phyloP scores from a whole-genome alignment of 2,113 vertebrate species.

The Panthera uncia region DNA sequence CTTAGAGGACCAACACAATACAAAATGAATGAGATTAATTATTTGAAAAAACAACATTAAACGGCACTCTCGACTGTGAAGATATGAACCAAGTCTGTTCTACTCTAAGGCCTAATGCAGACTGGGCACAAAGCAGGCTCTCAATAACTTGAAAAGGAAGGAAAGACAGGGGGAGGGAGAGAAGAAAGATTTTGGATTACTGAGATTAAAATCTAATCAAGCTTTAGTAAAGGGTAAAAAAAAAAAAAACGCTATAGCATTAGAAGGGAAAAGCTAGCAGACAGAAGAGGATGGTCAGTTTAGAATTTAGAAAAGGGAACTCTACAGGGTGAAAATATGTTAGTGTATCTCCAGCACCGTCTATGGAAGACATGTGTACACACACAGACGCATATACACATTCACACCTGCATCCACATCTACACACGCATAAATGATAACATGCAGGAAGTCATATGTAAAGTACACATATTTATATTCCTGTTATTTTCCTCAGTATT shows the following conservation, averaged over 20 bases:
- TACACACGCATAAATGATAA: not conserved
- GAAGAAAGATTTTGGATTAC: not conserved
- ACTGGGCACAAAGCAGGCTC: not conserved
- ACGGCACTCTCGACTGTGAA: not conserved
- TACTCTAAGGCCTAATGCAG: not conserved
- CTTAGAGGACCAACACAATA: not conserved
- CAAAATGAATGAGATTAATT: not conserved
- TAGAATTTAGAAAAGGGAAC: not conserved
- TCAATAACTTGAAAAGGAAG: not conserved
- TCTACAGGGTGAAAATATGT: not conserved
- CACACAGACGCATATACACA: not conserved
- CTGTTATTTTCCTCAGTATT: not conserved
- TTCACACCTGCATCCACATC: not conserved
- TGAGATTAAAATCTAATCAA: not conserved
- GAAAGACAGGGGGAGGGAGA: no score
- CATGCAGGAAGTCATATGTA: not conserved
- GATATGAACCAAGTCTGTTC: not conserved
- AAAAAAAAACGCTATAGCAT: not conserved
- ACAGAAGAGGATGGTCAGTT: not conserved
- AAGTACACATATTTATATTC: not conserved
- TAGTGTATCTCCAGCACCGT: not conserved
- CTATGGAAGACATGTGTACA: not conserved
- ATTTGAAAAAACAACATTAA: conserved; percentile 1
- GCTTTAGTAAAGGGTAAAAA: not conserved
- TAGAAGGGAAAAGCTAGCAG: not conserved